Percentiles rank a stretch among this genome's conserved stretches.
phyloP scores from a whole-genome alignment of 1,140 invertebrate genomes.

The Zaprionus taronus region DNA sequence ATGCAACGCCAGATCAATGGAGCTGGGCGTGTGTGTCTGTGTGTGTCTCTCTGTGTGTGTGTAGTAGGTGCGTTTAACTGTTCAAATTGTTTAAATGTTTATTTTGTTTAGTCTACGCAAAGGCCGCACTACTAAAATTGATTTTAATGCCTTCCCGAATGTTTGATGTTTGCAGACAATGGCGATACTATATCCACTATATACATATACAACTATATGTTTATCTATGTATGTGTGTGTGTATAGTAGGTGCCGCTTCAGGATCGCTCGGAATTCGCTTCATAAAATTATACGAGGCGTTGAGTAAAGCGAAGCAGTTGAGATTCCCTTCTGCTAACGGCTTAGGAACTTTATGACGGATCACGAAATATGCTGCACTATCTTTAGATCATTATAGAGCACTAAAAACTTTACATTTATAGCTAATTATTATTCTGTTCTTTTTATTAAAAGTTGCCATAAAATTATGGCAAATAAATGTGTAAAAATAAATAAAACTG shows the following conservation, averaged over 20 bases:
- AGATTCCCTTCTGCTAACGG: neutral
- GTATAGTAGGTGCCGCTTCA: neutral
- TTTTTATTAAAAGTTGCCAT: neutral
- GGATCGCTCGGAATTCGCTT: constrained; percentile 40
- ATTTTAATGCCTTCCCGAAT: constrained; percentile 71
- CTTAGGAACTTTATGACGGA: neutral
- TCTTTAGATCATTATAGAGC: neutral
- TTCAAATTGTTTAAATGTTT: constrained; percentile 61
- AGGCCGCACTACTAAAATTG: constrained; percentile 78
- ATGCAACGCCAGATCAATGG: constrained; percentile 27
- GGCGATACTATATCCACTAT: constrained; percentile 23
- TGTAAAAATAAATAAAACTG: too few relatives aligned
- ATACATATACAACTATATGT: neutral
- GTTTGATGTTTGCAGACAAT: constrained; percentile 71
- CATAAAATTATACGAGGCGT: constrained; percentile 79
- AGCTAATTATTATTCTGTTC: too few relatives aligned
- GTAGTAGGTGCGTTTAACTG: constrained; percentile 1
- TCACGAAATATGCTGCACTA: neutral
- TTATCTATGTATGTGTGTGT: neutral
- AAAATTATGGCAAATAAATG: too few relatives aligned
- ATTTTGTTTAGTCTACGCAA: constrained; percentile 81
- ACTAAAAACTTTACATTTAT: neutral
- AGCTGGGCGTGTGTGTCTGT: too few relatives aligned
- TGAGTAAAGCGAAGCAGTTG: constrained; percentile 66
- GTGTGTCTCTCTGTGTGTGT: too few relatives aligned